These are phyloP conservation scores for Linepithema humile DNA, from an alignment of 1,140 invertebrate genomes.

Conservation along the genomic window DNA sequence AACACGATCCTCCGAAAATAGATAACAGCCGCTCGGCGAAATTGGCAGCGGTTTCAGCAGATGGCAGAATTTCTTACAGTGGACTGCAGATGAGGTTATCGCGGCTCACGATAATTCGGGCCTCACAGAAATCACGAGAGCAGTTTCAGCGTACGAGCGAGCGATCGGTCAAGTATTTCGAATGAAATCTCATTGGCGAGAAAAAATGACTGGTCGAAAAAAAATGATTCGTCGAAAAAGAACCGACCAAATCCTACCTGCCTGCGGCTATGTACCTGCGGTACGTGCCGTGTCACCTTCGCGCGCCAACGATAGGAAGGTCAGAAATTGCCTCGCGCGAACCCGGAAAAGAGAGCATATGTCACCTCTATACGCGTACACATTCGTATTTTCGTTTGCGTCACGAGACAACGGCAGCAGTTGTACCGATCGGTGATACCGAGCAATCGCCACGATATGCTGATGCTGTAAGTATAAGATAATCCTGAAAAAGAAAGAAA, in stretches of 20 bases:
- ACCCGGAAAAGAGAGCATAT: neutral
- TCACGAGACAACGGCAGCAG: neutral
- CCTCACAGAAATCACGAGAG: neutral
- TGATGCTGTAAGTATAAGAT: too few species aligned
- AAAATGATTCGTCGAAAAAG: neutral
- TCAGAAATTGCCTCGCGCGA: neutral
- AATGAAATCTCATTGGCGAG: neutral
- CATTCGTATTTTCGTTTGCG: neutral
- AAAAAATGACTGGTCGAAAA: neutral
- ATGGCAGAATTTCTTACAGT: constrained; percentile 25
- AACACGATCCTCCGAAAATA: constrained; percentile 35
- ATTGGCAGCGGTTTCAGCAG: constrained; percentile 45
- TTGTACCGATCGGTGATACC: constrained; percentile 33
- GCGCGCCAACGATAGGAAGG: neutral
- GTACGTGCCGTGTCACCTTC: neutral
- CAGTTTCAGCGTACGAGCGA: neutral
- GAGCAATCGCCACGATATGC: too few species aligned
- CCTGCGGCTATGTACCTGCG: neutral
- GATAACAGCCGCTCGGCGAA: constrained; percentile 19
- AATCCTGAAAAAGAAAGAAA: too few species aligned
- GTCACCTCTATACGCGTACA: neutral
- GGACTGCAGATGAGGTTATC: neutral
- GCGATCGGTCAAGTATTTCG: neutral
- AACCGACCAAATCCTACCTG: neutral
- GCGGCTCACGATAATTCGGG: neutral